Conservation (phyloP, 2,797 vertebrate species). For the Helarctos malayanus region DNA sequence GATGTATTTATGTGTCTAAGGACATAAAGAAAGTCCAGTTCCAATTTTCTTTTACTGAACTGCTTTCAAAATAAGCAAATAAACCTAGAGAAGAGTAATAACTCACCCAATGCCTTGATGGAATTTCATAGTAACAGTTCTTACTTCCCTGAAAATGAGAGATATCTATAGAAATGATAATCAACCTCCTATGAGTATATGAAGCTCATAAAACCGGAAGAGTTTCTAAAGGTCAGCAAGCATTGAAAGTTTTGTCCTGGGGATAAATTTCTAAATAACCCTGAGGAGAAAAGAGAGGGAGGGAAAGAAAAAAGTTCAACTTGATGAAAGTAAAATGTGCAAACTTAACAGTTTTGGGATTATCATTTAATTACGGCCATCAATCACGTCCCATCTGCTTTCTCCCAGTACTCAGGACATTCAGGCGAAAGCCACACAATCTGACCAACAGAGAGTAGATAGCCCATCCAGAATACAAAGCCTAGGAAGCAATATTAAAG, state of each 20-base stretch:
- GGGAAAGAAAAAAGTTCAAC: background rate
- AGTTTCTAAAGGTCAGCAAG: conserved; percentile 54
- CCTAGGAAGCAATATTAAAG: background rate
- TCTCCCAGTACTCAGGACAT: background rate
- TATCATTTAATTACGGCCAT: conserved; percentile 69
- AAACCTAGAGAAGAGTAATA: background rate
- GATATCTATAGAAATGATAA: conserved; percentile 60
- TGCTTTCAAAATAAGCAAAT: conserved; percentile 56
- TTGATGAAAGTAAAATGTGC: conserved; percentile 65
- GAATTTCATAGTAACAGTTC: conserved; percentile 13
- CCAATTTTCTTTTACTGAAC: background rate
- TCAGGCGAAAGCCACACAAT: background rate
- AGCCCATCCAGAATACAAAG: background rate
- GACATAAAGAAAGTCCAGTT: background rate
- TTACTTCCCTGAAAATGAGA: conserved; percentile 48
- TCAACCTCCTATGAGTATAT: background rate
- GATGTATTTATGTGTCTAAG: background rate
- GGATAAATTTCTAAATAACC: conserved; percentile 63
- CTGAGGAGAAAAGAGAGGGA: conserved; percentile 7
- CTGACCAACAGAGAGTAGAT: conserved; percentile 18
- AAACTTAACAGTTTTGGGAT: conserved; percentile 64
- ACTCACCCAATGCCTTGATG: background rate
- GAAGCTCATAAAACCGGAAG: conserved; percentile 42
- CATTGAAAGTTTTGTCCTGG: conserved; percentile 43
- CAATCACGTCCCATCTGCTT: conserved; percentile 57